Conservation (phyloP, 2,113 vertebrate species). For the Chaenogobius annularis region DNA sequence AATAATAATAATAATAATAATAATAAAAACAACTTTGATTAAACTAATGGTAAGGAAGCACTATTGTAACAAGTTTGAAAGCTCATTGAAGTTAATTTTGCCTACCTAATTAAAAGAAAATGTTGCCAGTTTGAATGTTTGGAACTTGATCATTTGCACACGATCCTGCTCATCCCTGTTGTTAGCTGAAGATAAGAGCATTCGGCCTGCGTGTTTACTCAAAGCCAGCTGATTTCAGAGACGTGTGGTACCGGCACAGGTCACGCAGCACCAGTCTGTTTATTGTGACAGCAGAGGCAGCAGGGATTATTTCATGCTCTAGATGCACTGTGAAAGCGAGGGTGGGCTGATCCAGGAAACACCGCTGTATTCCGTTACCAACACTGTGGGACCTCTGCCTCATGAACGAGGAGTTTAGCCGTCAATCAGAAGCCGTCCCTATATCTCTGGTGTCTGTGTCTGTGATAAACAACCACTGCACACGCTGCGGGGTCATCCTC, state of each 20-base stretch:
- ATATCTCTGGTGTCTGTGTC: slow-evolving; percentile 13
- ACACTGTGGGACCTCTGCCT: slow-evolving; percentile 3
- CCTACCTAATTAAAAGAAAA: too few species aligned
- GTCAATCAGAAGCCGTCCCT: neutral
- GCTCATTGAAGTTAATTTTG: too few species aligned
- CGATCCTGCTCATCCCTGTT: too few species aligned
- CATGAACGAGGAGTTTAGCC: slow-evolving; percentile 2
- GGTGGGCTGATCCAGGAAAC: neutral
- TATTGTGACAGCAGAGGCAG: slow-evolving; percentile 52
- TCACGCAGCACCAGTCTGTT: slow-evolving; percentile 28
- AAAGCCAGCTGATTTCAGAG: slow-evolving; percentile 44
- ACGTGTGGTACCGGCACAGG: slow-evolving; percentile 1
- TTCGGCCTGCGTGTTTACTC: too few species aligned
- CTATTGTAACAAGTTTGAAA: too few species aligned
- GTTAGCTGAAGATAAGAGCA: too few species aligned
- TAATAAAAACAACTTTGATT: too few species aligned
- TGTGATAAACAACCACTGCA: slow-evolving; percentile 16
- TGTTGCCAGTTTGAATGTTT: too few species aligned
- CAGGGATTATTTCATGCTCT: slow-evolving; percentile 3
- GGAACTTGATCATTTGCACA: too few species aligned
- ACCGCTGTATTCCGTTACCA: neutral
- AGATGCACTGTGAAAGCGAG: neutral
- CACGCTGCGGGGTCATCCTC: slow-evolving; percentile 5
- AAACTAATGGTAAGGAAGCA: too few species aligned
- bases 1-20: too few species aligned